A percentile compares a stretch with the other conserved stretches of the same genome.
These are phyloP conservation scores for Cylindroiulus punctatus DNA, from an alignment of 2,888 invertebrate species.

Conservation along the genomic window DNA sequence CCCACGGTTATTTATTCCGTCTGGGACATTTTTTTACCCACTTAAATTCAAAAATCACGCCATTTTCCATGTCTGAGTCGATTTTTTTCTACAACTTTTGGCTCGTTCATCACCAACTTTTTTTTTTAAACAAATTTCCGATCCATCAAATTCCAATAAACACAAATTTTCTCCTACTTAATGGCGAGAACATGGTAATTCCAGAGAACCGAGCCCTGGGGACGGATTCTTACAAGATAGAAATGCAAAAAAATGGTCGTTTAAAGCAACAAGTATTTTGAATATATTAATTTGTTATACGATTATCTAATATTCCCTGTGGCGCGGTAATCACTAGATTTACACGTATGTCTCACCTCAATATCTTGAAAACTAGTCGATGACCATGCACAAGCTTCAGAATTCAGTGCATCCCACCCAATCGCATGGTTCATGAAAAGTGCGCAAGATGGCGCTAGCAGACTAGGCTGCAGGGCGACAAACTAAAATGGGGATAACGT, in stretches of 20 bases:
- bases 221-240: neutral
- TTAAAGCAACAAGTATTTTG: neutral
- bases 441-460: neutral
- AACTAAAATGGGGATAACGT: neutral
- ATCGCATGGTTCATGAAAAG: neutral
- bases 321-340: too few species aligned
- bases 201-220: neutral
- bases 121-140: neutral
- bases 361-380: too few species aligned
- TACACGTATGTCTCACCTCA: too few species aligned
- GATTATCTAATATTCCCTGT: too few species aligned
- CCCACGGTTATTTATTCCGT: constrained; percentile 40
- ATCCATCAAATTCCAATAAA: neutral
- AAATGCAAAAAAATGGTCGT: neutral
- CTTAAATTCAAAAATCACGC: neutral
- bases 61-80: constrained; percentile 8
- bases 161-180: neutral
- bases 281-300: neutral
- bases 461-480: neutral
- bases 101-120: neutral
- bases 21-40: constrained; percentile 27
- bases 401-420: too few species aligned
- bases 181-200: neutral
- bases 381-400: too few species aligned
- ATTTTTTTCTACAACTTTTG: neutral